Evolutionary conservation across 2,797 vertebrate genomes (phyloP).

Genomic region (Macroramphosus scolopax): DNA sequence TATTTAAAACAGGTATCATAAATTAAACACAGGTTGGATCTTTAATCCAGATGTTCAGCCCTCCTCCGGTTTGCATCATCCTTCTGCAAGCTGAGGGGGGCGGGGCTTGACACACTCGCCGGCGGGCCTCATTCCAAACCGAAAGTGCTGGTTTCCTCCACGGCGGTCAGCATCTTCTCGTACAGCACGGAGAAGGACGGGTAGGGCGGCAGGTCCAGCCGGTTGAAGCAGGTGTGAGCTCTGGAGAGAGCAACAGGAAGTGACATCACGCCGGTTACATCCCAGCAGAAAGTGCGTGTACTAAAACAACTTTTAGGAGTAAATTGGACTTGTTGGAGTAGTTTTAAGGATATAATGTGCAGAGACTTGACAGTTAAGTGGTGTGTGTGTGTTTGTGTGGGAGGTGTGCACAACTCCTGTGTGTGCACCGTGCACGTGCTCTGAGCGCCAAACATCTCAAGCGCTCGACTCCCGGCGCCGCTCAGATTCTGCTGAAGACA

Average conservation of each 20-base stretch:
- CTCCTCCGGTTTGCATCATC: neutral
- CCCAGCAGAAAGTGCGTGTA: no score
- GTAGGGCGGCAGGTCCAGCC: conserved; percentile 93
- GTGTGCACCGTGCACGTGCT: no score
- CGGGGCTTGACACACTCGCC: neutral
- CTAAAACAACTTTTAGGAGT: no score
- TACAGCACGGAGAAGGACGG: conserved; percentile 95
- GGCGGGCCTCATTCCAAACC: conserved; percentile 85
- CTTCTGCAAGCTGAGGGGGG: neutral
- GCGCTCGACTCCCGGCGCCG: no score
- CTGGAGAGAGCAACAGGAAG: conserved; percentile 72
- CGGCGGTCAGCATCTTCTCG: conserved; percentile 94
- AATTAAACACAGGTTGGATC: conserved; percentile 6
- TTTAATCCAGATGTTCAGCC: conserved; percentile 9
- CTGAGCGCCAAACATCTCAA: no score
- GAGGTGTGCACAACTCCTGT: no score
- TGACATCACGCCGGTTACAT: no score
- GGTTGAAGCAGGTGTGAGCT: conserved; percentile 97
- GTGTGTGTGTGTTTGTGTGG: no score
- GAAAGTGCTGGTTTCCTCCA: conserved; percentile 97
- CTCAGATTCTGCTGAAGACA: no score
- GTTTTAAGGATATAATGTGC: no score
- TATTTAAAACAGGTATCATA: conserved; percentile 10
- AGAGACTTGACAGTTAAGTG: no score
- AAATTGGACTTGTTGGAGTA: no score